Evolutionary conservation across 2,113 vertebrate species (phyloP).

Genomic region (Chaetura pelagica): DNA sequence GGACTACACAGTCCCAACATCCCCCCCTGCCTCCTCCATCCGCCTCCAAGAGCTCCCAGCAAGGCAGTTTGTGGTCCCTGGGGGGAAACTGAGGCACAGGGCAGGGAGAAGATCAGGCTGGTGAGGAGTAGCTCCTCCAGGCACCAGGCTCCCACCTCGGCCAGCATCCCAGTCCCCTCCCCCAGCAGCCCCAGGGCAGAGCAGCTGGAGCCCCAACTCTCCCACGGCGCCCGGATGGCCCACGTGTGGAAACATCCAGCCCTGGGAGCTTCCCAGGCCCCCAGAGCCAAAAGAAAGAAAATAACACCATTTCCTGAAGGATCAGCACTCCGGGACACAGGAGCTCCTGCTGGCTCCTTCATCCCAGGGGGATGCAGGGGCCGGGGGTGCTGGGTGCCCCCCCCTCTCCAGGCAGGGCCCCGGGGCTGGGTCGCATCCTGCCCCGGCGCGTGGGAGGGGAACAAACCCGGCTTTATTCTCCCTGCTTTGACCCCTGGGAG

Average conservation of each 20-base stretch:
- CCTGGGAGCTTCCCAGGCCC: constrained; percentile 22
- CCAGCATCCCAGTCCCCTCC: background rate
- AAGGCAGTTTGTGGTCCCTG: background rate
- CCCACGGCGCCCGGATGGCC: background rate
- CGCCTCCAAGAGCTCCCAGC: accelerated
- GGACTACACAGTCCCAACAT: no score
- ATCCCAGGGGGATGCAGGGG: background rate
- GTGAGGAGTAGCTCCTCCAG: background rate
- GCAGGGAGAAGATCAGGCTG: accelerated
- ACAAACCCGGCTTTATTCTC: constrained; percentile 40
- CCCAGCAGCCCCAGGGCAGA: background rate
- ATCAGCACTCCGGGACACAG: accelerated
- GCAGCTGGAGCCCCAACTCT: background rate
- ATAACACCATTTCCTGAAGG: background rate
- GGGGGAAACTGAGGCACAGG: background rate
- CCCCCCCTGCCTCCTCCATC: background rate
- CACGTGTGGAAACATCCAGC: background rate
- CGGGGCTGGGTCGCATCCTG: background rate
- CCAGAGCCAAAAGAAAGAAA: background rate
- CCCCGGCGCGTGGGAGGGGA: constrained; percentile 17
- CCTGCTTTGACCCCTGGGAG: background rate
- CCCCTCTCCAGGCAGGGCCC: background rate
- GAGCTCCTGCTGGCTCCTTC: background rate
- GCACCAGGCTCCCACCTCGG: background rate
- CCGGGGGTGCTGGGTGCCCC: background rate